Evolutionary conservation across 2,888 invertebrate species (phyloP).

Genomic region (Coelinius sp.): DNA sequence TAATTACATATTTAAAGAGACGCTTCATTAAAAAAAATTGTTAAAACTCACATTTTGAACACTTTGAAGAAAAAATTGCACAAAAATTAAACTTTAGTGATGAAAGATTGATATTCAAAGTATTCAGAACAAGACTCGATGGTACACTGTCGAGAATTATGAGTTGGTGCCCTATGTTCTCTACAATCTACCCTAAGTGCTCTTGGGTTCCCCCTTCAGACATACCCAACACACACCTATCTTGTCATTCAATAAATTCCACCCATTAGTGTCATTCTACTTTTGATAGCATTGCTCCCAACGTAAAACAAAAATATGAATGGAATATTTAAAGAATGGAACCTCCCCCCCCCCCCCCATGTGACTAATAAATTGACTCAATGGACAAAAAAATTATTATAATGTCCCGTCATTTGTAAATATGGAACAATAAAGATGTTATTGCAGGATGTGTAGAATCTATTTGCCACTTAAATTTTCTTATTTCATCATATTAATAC

Average conservation of each 20-base stretch:
- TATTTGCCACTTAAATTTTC: neutral
- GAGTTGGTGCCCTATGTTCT: conserved; percentile 49
- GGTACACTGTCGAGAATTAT: neutral
- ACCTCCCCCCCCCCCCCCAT: neutral
- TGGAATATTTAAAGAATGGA: conserved; percentile 7
- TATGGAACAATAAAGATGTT: neutral
- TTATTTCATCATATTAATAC: neutral
- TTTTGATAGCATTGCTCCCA: conserved; percentile 56
- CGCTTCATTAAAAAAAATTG: neutral
- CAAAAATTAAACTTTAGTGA: too few species aligned
- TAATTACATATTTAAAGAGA: neutral
- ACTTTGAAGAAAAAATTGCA: neutral
- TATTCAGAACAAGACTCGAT: neutral
- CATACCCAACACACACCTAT: conserved; percentile 59
- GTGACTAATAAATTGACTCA: conserved; percentile 2
- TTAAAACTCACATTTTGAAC: neutral
- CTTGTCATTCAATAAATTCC: conserved; percentile 68
- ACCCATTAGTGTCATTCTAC: conserved; percentile 68
- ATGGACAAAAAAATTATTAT: neutral
- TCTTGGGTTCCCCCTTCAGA: conserved; percentile 54
- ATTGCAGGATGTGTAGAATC: conserved; percentile 4
- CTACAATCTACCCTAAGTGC: conserved; percentile 55
- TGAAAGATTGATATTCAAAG: neutral
- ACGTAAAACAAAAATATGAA: conserved; percentile 34
- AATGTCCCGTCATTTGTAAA: neutral